phyloP scores from a whole-genome alignment of 2,113 vertebrate species.

The Orthonyx spaldingii region DNA sequence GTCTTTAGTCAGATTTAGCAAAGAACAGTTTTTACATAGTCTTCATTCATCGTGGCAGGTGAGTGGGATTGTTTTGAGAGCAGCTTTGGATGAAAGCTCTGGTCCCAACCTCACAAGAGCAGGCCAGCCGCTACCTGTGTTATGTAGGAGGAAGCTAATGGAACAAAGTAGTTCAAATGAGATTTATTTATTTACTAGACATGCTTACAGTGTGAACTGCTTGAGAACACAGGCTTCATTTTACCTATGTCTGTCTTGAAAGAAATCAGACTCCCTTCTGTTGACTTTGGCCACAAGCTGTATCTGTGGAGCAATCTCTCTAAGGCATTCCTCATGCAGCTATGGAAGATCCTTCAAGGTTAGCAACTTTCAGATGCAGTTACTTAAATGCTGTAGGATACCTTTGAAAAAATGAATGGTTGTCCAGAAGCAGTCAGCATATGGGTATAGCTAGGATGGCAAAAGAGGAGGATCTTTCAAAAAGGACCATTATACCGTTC shows the following conservation, averaged over 20 bases:
- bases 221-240: slow-evolving; percentile 12
- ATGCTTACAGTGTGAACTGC: neutral
- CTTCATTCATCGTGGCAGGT: neutral
- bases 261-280: slow-evolving; percentile 61
- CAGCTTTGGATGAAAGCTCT: neutral
- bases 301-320: slow-evolving; percentile 40
- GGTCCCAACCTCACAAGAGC: neutral
- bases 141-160: neutral
- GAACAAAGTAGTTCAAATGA: neutral
- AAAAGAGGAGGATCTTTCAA: neutral
- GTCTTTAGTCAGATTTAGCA: neutral
- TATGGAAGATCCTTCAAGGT: slow-evolving; percentile 36
- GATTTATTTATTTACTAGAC: neutral
- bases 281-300: slow-evolving; percentile 70
- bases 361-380: neutral
- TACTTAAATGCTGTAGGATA: neutral
- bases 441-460: neutral
- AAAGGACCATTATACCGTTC: neutral
- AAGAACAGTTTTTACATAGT: neutral
- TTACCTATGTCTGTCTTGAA: neutral
- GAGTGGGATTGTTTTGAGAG: neutral
- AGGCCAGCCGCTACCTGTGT: neutral
- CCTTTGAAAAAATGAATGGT: neutral
- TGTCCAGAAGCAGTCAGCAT: neutral
- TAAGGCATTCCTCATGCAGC: neutral